Evolutionary conservation across 2,113 vertebrate genomes (phyloP).

Genomic region (Antennarius striatus): DNA sequence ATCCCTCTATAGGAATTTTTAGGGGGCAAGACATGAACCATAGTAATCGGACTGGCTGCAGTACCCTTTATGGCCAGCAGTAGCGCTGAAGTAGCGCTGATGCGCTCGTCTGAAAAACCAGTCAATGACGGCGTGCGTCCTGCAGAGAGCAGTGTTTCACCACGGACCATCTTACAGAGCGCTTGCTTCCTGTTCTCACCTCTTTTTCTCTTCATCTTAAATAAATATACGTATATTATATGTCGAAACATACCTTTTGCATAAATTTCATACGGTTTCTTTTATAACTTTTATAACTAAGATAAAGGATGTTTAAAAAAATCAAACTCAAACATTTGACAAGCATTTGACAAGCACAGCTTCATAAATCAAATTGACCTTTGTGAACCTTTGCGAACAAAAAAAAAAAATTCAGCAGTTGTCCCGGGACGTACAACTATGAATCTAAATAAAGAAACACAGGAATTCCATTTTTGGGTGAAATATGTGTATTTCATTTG

Average conservation of each 20-base stretch:
- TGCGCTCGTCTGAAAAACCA: constrained; percentile 11
- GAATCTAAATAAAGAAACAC: not conserved
- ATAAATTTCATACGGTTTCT: too few relatives aligned
- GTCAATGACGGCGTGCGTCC: constrained; percentile 48
- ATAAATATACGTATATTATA: not conserved
- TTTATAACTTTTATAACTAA: too few relatives aligned
- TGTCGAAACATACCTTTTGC: too few relatives aligned
- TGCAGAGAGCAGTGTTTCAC: constrained; percentile 79
- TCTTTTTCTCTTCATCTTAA: not conserved
- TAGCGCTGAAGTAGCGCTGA: constrained; percentile 26
- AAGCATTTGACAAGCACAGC: too few relatives aligned
- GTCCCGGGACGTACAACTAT: not conserved
- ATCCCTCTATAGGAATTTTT: too few relatives aligned
- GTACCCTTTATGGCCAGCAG: constrained; percentile 31
- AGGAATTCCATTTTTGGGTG: constrained; percentile 1
- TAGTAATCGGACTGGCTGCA: constrained; percentile 9
- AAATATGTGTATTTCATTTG: constrained; percentile 14
- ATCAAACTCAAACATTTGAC: too few relatives aligned
- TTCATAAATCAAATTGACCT: too few relatives aligned
- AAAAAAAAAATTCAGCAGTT: too few relatives aligned
- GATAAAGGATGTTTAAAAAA: too few relatives aligned
- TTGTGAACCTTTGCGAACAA: too few relatives aligned
- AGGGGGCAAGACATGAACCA: not conserved
- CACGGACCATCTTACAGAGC: constrained; percentile 30
- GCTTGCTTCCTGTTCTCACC: constrained; percentile 39